Evolutionary conservation across 2,113 vertebrate species (phyloP), one percentile per base, ranked within the genome.

Genomic region (Onychostruthus taczanowskii): DNA sequence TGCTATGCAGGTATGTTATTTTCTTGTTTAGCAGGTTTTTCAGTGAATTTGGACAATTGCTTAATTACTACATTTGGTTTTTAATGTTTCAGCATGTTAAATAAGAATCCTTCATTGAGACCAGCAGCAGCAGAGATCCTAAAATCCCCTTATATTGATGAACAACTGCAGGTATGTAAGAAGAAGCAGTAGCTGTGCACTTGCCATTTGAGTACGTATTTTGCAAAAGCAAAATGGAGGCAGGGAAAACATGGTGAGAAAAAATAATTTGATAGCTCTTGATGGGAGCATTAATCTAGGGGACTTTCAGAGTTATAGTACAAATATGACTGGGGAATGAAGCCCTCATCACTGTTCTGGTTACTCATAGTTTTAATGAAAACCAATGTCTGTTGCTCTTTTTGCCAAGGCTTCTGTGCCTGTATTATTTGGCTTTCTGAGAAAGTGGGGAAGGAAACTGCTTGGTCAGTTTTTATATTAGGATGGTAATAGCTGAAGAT

Each of bases 81-180:
- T 92, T 61, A 76, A 92, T 67, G 30, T 97, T 94, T 62, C 96
- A 99, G 98, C 89, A 98, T 99, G 98, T 94, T 99, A 92, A 98
- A 85, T 88, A 98, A 98, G 97, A 94, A 95, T 76, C 98, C 98
- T 84, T 95, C 94, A 19, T 9, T 94, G 94, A 98, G 98, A 87
- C 98, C 98, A 56, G 91, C 98, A 67, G 98, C 98, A 67, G 94
- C 96, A 69, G 98, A 98, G 53, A 97, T 98, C 89, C 97, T 98
- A 92, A 97, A 97, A 96, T 72, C 70, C 30, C 91, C 97, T 73
- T 98, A 98, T 87, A 96, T 98, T 46, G 95, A 96, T 55, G 97
- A 97, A 52, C 97, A 98, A 5, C 92, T 98, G 35, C 97, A 98
- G 97, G 98, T 98, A 97, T 52, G 43, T 63, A 68, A 84, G 76